Evolutionary conservation across 2,113 vertebrate species (phyloP).

Genomic region (Polypterus senegalus): DNA sequence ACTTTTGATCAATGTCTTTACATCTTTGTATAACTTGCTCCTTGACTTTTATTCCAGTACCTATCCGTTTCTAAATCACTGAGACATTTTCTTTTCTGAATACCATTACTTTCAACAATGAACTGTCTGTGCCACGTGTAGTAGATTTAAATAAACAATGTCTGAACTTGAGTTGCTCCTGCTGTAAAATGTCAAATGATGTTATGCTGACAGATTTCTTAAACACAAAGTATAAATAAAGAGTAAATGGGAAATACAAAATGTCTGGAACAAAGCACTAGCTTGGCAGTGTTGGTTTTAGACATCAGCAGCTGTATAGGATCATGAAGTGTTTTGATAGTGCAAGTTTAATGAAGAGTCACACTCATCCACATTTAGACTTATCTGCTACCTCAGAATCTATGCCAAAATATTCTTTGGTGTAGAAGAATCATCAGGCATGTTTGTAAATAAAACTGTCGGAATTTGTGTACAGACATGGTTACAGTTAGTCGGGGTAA

Average conservation of each 20-base stretch:
- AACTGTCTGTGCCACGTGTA: not conserved
- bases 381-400: not conserved
- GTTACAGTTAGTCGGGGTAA: too few species aligned
- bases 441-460: too few species aligned
- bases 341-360: constrained; percentile 1
- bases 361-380: not conserved
- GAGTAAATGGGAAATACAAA: not conserved
- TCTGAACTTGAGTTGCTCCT: not conserved
- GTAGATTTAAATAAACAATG: constrained; percentile 1
- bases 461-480: too few species aligned
- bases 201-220: not conserved
- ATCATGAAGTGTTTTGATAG: constrained; percentile 3
- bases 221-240: constrained; percentile 1
- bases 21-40: too few species aligned
- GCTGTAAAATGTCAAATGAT: not conserved
- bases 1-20: too few species aligned
- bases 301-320: constrained; percentile 2
- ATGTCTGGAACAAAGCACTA: constrained; percentile 1
- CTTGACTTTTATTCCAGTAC: too few species aligned
- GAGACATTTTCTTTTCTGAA: not conserved
- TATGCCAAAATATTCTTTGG: not conserved
- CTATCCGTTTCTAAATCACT: too few species aligned
- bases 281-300: constrained; percentile 4
- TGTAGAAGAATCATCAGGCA: not conserved
- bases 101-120: not conserved